Evolutionary conservation across 2,797 vertebrate genomes (phyloP).

Genomic region (Rhinatrema bivittatum): DNA sequence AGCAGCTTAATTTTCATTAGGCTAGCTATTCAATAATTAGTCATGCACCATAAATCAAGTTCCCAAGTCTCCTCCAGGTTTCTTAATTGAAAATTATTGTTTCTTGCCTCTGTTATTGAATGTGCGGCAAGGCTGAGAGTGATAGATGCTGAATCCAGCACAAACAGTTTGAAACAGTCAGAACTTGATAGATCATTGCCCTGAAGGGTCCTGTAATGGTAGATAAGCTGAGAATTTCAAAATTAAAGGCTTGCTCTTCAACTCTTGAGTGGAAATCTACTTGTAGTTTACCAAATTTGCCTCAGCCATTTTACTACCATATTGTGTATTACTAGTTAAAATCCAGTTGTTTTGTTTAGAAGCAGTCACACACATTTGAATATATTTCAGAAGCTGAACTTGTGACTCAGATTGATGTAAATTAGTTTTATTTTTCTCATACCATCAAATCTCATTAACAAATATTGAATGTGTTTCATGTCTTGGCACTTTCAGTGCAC

Average conservation of each 20-base stretch:
- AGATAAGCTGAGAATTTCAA: conserved; percentile 64
- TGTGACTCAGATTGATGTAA: conserved; percentile 16
- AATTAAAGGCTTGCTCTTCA: conserved; percentile 69
- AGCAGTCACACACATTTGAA: conserved; percentile 2
- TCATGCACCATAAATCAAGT: conserved; percentile 95
- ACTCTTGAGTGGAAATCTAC: conserved; percentile 43
- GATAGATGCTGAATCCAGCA: conserved; percentile 87
- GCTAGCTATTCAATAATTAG: conserved; percentile 83
- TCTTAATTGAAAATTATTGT: conserved; percentile 95
- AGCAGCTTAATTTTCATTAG: conserved; percentile 82
- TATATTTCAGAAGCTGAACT: conserved; percentile 24
- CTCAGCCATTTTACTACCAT: conserved; percentile 24
- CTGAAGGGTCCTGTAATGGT: conserved; percentile 70
- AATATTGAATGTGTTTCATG: conserved; percentile 36
- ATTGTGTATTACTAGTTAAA: conserved; percentile 11
- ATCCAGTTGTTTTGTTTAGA: conserved; percentile 14
- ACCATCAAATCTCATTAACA: conserved; percentile 28
- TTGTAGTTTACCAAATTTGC: conserved; percentile 28
- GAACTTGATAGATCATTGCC: conserved; percentile 91
- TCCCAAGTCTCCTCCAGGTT: conserved; percentile 82
- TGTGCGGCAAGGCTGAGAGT: conserved; percentile 73
- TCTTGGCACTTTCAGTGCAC: conserved; percentile 34
- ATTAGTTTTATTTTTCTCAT: background rate
- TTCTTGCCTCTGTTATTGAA: conserved; percentile 74
- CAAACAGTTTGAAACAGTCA: conserved; percentile 96